These are phyloP conservation scores for Uloborus diversus DNA, from an alignment of 1,140 invertebrate genomes.

Conservation along the genomic window DNA sequence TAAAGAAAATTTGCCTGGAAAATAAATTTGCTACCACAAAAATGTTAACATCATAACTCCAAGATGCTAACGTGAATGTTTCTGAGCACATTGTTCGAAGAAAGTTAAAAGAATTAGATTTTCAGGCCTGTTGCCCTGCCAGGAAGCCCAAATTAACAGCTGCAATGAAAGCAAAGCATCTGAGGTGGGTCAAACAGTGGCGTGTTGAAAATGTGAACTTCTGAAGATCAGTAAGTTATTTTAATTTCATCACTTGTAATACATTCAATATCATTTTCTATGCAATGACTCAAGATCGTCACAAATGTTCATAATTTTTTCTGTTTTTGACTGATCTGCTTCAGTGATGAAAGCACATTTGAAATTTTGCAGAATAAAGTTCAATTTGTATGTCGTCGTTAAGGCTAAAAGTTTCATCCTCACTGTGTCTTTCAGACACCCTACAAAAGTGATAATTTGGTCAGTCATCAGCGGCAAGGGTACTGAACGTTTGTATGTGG, in stretches of 20 bases:
- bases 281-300: too few relatives aligned
- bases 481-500: background rate
- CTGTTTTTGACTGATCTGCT: too few relatives aligned
- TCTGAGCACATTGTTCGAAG: too few relatives aligned
- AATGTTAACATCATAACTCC: background rate
- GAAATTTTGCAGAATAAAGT: background rate
- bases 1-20: too few relatives aligned
- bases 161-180: background rate
- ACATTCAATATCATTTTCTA: too few relatives aligned
- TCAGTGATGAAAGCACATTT: background rate
- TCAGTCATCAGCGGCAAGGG: background rate
- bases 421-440: background rate
- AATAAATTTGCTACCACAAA: background rate
- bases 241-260: too few relatives aligned
- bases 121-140: background rate
- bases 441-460: background rate
- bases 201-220: background rate
- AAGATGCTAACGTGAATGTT: too few relatives aligned
- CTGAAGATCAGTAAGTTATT: background rate
- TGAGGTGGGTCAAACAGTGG: too few relatives aligned
- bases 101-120: too few relatives aligned
- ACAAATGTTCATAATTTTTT: too few relatives aligned
- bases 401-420: background rate
- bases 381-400: background rate
- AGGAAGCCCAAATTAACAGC: background rate